Conservation (phyloP, 2,113 vertebrate species). For the Cynopterus brachyotis region DNA sequence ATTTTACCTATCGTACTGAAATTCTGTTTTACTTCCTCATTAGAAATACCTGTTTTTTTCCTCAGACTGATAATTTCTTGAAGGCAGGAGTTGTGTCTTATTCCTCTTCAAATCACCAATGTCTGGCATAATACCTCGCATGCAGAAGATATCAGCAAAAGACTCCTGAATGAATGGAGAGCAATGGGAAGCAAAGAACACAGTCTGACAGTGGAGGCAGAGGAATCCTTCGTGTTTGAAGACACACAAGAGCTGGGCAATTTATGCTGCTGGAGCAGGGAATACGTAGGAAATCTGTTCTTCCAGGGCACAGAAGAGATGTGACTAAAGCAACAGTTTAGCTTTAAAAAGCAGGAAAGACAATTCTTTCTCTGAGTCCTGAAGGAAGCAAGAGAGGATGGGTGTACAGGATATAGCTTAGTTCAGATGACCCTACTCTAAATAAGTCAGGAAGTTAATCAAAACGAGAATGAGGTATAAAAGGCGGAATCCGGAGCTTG, state of each 20-base stretch:
- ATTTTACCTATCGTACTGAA: conserved; percentile 10
- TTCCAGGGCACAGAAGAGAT: neutral
- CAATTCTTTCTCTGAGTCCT: neutral
- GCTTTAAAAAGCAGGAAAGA: conserved; percentile 36
- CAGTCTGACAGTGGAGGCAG: neutral
- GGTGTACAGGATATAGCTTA: neutral
- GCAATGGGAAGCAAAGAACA: conserved; percentile 18
- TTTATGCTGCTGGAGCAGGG: neutral
- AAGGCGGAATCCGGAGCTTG: conserved; percentile 1
- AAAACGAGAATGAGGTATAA: neutral
- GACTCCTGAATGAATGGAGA: neutral
- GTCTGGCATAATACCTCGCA: neutral
- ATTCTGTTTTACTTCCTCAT: conserved; percentile 10
- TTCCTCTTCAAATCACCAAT: conserved; percentile 30
- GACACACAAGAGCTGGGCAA: neutral
- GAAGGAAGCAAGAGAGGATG: neutral
- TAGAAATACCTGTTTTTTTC: neutral
- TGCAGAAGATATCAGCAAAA: neutral
- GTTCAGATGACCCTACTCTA: conserved; percentile 2
- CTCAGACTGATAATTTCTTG: conserved; percentile 27
- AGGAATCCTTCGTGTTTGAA: neutral
- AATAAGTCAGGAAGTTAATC: neutral
- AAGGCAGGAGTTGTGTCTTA: neutral
- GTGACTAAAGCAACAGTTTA: neutral
- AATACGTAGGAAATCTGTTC: neutral